Evolutionary conservation across 1,140 invertebrate genomes (phyloP), one percentile per base, ranked within the genome.

Genomic region (Chlorops oryzae): DNA sequence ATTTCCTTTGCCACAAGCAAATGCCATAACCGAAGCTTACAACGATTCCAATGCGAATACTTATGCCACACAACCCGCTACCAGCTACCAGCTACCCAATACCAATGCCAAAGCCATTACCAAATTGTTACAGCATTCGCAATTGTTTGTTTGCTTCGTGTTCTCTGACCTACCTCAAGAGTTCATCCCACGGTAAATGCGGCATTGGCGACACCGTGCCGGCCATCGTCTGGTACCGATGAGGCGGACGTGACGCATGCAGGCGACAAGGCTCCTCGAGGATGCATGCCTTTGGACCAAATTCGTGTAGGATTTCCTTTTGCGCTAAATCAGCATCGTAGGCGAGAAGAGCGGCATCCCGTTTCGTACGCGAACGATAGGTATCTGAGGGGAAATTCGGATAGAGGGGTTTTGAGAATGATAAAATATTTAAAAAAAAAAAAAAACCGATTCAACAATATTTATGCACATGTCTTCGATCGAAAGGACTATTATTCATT

Each of bases 261-360:
- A 79, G 74, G 10, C 77, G 70, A 59, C 83, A 86, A 22, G 83
- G 79, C 58, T 78, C 78, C 47, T 83, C 80, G 53, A 82, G 82
- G 54, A 86, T 75, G 59, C 83, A 86, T 47, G 83, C 81, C 46
- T 78, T 75, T 39, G 78, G 74, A 9, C 83, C 83, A 38, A 85
- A 74, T 70, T 85, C 82, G 1, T 64, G 63, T 20, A 82, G 65
- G 43, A 86, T 72, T 56, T 77, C 75, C 62, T 83, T 84, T 61
- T 85, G 82, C 3, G 82, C 77, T 59, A 81, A 72, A 10, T 64
- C 72, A 21, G 81, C 74, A 57, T 84, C 77, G 10, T 82, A 70
- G 43, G 74, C 22, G 3, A 64, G 57, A 0, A 65, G 56, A 5
- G 65, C 39, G 7, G 57, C 70, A 17, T 67, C 59, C 50, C 80